phyloP scores from a whole-genome alignment of 2,888 invertebrate genomes.

The Caenorhabditis doughertyi region DNA sequence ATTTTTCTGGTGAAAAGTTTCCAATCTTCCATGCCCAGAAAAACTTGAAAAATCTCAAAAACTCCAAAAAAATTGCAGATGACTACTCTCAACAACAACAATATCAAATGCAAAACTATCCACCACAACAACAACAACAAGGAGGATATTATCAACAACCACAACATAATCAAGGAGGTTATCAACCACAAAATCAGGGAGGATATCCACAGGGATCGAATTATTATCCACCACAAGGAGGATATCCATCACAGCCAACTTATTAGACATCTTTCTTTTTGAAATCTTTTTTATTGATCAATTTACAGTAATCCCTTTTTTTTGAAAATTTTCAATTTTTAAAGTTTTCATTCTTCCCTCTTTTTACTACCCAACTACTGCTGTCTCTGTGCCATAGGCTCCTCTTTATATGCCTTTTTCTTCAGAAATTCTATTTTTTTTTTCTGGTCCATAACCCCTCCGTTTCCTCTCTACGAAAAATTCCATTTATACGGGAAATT shows the following conservation, averaged over 20 bases:
- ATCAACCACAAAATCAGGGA: conserved; percentile 42
- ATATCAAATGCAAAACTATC: conserved; percentile 64
- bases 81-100: conserved; percentile 59
- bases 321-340: background rate
- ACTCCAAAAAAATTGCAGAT: conserved; percentile 38
- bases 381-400: conserved; percentile 36
- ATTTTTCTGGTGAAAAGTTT: conserved; percentile 5
- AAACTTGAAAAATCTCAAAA: too few species aligned
- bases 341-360: too few species aligned
- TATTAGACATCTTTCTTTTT: conserved; percentile 34
- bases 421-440: background rate
- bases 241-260: conserved; percentile 54
- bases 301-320: too few species aligned
- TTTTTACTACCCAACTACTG: too few species aligned
- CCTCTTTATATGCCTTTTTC: background rate
- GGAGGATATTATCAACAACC: conserved; percentile 52
- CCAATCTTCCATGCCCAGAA: too few species aligned
- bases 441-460: too few species aligned
- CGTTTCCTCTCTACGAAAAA: too few species aligned
- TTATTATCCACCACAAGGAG: conserved; percentile 54
- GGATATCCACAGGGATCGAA: conserved; percentile 48
- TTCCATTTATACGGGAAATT: too few species aligned
- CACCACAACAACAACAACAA: conserved; percentile 51
- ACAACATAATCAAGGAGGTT: conserved; percentile 23
- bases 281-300: background rate